Percentiles rank a stretch among this genome's conserved stretches.
These are phyloP conservation scores for Gallinago solitaria DNA, from an alignment of 2,797 vertebrate genomes.

Conservation along the genomic window DNA sequence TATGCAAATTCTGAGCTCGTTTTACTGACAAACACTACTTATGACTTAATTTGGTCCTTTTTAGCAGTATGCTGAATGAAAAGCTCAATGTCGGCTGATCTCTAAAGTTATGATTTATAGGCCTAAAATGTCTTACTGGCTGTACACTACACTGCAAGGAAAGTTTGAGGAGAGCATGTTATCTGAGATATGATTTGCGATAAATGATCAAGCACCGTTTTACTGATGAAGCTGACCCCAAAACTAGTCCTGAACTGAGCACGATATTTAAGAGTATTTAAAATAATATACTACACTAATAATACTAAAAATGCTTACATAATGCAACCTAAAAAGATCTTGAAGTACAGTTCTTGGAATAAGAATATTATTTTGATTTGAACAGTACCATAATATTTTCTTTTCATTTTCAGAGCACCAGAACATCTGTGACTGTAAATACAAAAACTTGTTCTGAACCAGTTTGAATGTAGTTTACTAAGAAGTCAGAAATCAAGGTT, in stretches of 20 bases:
- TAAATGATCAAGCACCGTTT: background rate
- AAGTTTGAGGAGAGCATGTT: background rate
- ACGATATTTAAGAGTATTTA: background rate
- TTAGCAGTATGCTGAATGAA: background rate
- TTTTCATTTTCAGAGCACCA: background rate
- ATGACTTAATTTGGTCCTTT: background rate
- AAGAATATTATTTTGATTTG: background rate
- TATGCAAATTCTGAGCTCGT: background rate
- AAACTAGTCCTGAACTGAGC: background rate
- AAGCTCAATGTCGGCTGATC: background rate
- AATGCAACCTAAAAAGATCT: background rate
- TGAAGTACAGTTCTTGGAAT: background rate
- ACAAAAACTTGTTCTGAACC: background rate
- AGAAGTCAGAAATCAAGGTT: background rate
- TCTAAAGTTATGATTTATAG: background rate
- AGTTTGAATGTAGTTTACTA: background rate
- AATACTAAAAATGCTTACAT: background rate
- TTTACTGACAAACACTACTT: background rate
- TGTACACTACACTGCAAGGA: background rate
- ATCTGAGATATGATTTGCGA: background rate
- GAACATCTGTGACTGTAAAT: background rate
- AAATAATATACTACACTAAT: background rate
- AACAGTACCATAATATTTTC: background rate
- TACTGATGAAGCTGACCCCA: background rate
- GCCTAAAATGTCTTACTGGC: fast-evolving